phyloP scores from a whole-genome alignment of 2,888 invertebrate genomes.

The Cactoblastis cactorum region DNA sequence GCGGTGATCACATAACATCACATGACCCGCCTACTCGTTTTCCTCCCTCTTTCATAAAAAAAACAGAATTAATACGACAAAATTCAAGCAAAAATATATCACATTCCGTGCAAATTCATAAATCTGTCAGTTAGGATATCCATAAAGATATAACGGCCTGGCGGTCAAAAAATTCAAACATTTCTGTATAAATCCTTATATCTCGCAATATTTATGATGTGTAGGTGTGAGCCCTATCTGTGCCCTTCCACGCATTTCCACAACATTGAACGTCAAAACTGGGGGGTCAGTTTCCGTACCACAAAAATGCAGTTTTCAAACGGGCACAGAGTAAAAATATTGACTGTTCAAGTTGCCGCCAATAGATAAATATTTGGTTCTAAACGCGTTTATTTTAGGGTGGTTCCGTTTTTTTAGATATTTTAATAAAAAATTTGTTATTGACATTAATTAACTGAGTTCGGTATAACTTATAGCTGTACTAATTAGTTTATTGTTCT shows the following conservation, averaged over 20 bases:
- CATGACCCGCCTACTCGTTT: too few relatives aligned
- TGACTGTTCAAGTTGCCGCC: background rate
- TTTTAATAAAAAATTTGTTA: too few relatives aligned
- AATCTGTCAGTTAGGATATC: conserved; percentile 10
- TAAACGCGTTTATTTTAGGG: background rate
- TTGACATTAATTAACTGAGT: too few relatives aligned
- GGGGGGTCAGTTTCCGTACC: conserved; percentile 48
- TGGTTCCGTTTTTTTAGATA: too few relatives aligned
- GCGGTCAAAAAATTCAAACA: conserved; percentile 37
- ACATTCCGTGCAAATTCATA: conserved; percentile 7
- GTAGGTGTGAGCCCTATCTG: conserved; percentile 56
- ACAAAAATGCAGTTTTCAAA: conserved; percentile 32
- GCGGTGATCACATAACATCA: too few relatives aligned
- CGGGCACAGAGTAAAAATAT: conserved; percentile 8
- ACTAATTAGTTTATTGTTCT: too few relatives aligned
- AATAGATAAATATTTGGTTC: background rate
- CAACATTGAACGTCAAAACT: conserved; percentile 58
- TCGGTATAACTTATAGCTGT: too few relatives aligned
- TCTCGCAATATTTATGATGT: conserved; percentile 59
- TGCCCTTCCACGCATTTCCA: conserved; percentile 63
- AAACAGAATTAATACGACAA: background rate
- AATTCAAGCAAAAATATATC: background rate
- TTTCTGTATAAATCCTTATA: conserved; percentile 47
- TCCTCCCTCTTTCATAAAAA: too few relatives aligned
- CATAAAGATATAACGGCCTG: conserved; percentile 11